phyloP scores from a whole-genome alignment of 2,113 vertebrate species.

The Phalacrocorax pelagicus region DNA sequence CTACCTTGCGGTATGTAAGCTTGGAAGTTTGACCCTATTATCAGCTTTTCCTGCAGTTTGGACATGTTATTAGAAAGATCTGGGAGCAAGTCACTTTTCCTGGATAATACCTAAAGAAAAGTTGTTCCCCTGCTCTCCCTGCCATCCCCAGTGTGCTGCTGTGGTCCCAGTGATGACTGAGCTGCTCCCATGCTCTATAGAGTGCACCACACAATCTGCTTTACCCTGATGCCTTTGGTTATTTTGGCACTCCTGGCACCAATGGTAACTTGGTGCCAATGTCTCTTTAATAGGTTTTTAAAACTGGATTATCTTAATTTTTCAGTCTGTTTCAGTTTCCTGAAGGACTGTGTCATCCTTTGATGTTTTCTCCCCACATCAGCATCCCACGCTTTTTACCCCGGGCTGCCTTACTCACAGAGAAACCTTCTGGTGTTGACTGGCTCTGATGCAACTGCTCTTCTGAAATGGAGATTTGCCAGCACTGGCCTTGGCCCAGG shows the following conservation, averaged over 20 bases:
- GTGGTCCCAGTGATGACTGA: neutral
- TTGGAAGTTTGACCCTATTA: neutral
- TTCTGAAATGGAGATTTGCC: constrained; percentile 54
- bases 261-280: neutral
- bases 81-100: neutral
- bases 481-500: neutral
- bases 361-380: constrained; percentile 35
- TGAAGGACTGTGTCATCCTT: constrained; percentile 32
- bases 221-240: neutral
- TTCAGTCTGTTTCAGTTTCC: constrained; percentile 34
- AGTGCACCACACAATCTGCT: neutral
- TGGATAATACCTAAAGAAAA: neutral
- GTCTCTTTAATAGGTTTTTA: neutral
- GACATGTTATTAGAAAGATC: neutral
- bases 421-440: constrained; percentile 24
- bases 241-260: neutral
- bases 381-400: constrained; percentile 43
- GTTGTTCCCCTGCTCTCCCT: neutral
- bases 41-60: neutral
- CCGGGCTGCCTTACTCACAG: constrained; percentile 25
- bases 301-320: constrained; percentile 16
- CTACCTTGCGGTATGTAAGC: neutral
- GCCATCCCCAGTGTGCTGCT: neutral
- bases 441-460: constrained; percentile 42
- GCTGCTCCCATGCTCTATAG: neutral